Evolutionary conservation across 2,797 vertebrate species (phyloP).

Genomic region (Scarus forsteni): DNA sequence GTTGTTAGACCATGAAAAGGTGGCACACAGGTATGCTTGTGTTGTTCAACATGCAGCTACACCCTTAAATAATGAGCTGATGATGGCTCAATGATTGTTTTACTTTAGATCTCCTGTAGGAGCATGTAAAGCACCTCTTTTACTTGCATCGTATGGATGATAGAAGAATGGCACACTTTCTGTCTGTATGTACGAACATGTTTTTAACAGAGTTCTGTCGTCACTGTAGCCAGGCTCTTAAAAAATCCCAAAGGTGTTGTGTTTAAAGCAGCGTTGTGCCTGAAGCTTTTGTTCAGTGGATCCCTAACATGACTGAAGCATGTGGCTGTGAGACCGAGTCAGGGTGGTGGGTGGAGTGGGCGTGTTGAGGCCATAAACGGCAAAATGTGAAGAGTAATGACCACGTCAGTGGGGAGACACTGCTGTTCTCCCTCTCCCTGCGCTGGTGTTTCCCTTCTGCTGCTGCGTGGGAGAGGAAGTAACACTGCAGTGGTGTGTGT

Average conservation of each 20-base stretch:
- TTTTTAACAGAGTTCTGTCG: not conserved
- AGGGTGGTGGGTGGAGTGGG: conserved; percentile 44
- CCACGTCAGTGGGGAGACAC: conserved; percentile 31
- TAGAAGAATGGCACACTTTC: not conserved
- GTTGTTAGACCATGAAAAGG: not conserved
- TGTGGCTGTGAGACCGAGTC: not conserved
- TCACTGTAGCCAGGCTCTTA: not conserved
- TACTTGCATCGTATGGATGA: no score
- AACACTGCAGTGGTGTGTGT: conserved; percentile 22
- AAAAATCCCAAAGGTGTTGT: conserved; percentile 19
- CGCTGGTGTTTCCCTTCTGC: conserved; percentile 58
- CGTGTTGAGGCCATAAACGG: conserved; percentile 52
- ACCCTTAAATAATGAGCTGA: not conserved
- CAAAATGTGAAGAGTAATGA: conserved; percentile 39
- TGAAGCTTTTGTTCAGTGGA: conserved; percentile 19
- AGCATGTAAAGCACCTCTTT: not conserved
- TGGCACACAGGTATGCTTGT: not conserved
- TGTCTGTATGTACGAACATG: not conserved
- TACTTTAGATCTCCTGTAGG: not conserved
- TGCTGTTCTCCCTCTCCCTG: conserved; percentile 21
- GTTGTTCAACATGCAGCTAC: not conserved
- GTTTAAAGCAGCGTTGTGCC: conserved; percentile 6
- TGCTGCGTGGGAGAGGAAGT: conserved; percentile 44
- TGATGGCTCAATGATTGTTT: not conserved
- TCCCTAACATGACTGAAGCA: conserved; percentile 18